Conservation (phyloP, 2,888 invertebrate genomes). For the Caenorhabditis angaria region DNA sequence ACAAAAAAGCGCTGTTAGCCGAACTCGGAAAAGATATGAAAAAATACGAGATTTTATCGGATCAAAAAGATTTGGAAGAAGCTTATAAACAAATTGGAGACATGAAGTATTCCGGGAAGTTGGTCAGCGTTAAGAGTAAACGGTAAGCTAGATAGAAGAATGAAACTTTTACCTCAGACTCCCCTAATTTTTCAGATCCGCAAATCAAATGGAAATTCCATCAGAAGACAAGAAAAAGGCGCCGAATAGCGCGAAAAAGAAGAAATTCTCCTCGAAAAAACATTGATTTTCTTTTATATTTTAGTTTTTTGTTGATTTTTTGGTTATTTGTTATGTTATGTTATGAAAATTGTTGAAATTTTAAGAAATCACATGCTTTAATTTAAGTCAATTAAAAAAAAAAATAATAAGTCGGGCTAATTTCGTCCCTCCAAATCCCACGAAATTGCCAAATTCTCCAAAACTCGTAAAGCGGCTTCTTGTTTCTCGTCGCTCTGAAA, state of each 20-base stretch:
- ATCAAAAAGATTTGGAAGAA: constrained; percentile 50
- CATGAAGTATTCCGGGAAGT: constrained; percentile 44
- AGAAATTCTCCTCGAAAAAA: constrained; percentile 24
- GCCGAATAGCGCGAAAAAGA: constrained; percentile 22
- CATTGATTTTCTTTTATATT: constrained; percentile 17
- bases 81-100: constrained; percentile 28
- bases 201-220: constrained; percentile 31
- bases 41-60: constrained; percentile 56
- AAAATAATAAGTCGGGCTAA: constrained; percentile 9
- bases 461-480: constrained; percentile 28
- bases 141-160: constrained; percentile 23
- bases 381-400: neutral
- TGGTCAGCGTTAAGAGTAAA: constrained; percentile 56
- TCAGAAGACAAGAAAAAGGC: constrained; percentile 25
- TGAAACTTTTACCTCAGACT: no score
- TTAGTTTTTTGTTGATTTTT: neutral
- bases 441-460: constrained; percentile 27
- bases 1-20: constrained; percentile 52
- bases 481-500: constrained; percentile 37
- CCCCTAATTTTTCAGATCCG: constrained; percentile 32
- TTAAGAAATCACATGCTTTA: neutral
- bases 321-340: constrained; percentile 12
- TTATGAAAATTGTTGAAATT: neutral
- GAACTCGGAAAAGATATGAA: constrained; percentile 54
- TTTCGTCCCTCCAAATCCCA: constrained; percentile 34